Evolutionary conservation across 2,797 vertebrate species (phyloP), one percentile per base, ranked within the genome.

Genomic region (Cichlasoma orientale): DNA sequence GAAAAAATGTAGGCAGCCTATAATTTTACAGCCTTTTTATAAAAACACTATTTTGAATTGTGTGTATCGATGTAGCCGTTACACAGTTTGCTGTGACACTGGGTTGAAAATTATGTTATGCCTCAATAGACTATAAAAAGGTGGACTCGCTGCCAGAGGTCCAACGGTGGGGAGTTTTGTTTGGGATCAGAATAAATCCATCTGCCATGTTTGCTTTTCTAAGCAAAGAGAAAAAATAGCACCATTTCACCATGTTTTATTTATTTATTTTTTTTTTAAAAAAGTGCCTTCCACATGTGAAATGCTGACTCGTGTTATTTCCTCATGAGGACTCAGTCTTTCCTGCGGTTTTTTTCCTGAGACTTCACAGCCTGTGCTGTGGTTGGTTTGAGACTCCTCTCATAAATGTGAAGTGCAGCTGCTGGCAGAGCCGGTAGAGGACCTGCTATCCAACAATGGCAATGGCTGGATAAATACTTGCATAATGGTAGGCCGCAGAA

Each of bases 281-380:
- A 72, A 82, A 36, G 21, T 55, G 27, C 74, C 55, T 38, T 86
- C 54, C 52, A 68, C 54, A 58, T 80, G 77, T 73, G 52, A 89
- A 90, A 70, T 12, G 80, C 88, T 89, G 83, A 86, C 78, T 81
- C 14, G 29, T 75, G 44, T 72, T 77, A 27, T 86, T 78, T 79
- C 57, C 56, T 33, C 76, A 36, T 25, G 36, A 55, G 31, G 61
- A 23, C 72, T 75, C 33, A 55, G n/a, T 27, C 54, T 47, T 66
- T 33, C 41, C 50, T 63, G 38, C 38, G 3, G 14, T 14, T 14
- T 27, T 23, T 27, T 7, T 5, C 25, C 59, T 38, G 72, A 87
- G 74, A 79, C 82, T 86, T 84, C 56, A 72, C 68, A 82, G 56
- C 41, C 56, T 19, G 33, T 52, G 58, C 21, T 19, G 25, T 29